Evolutionary conservation across 2,113 vertebrate species (phyloP).

Genomic region (Corvus hawaiiensis): DNA sequence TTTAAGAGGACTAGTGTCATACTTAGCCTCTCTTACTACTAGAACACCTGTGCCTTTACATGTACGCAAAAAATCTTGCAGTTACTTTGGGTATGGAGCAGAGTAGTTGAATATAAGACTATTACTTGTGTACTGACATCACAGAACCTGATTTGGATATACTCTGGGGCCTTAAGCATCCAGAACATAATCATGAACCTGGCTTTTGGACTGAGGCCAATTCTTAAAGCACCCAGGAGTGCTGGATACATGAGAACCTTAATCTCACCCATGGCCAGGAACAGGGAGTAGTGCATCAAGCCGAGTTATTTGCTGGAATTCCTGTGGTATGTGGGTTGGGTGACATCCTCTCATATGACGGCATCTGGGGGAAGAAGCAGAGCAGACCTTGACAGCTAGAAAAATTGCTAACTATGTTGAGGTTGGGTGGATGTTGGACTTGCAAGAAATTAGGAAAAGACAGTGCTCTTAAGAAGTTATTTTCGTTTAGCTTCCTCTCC

Average conservation of each 20-base stretch:
- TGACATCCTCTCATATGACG: background rate
- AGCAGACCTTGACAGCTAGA: background rate
- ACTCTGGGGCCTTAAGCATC: background rate
- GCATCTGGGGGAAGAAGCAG: background rate
- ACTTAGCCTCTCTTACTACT: background rate
- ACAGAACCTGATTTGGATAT: background rate
- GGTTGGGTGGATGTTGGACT: background rate
- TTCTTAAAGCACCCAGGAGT: background rate
- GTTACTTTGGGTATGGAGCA: background rate
- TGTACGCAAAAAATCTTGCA: background rate
- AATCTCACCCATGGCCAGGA: background rate
- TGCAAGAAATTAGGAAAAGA: background rate
- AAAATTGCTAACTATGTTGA: background rate
- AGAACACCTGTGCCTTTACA: background rate
- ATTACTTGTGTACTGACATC: background rate
- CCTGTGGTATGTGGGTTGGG: fast-evolving
- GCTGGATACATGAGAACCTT: background rate
- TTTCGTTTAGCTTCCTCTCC: background rate
- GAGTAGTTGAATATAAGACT: background rate
- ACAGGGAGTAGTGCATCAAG: background rate
- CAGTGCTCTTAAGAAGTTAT: background rate
- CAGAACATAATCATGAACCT: background rate
- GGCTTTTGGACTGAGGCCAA: background rate
- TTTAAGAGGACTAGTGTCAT: background rate
- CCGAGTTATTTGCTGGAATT: background rate